A percentile compares a stretch with the other conserved stretches of the same genome.
Evolutionary conservation across 2,888 invertebrate species (phyloP).

Genomic region (Callimorpha dominula): DNA sequence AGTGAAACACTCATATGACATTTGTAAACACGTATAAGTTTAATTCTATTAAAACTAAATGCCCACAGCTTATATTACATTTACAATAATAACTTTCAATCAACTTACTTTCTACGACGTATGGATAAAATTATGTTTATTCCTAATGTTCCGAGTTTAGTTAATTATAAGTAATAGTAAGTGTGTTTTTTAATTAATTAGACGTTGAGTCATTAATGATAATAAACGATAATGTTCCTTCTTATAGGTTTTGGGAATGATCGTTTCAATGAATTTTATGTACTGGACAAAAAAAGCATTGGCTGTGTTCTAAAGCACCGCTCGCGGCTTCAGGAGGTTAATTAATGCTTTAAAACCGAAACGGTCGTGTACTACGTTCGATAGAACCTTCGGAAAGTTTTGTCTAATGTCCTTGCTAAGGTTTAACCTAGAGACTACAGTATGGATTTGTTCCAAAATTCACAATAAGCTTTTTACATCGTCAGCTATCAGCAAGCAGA

Average conservation of each 20-base stretch:
- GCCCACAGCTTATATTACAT: background rate
- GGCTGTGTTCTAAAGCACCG: too few relatives aligned
- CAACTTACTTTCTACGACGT: conserved; percentile 28
- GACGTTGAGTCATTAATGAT: conserved; percentile 42
- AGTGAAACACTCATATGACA: background rate
- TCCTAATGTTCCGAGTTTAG: conserved; percentile 35
- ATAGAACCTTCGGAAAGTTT: too few relatives aligned
- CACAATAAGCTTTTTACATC: too few relatives aligned
- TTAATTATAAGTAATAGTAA: conserved; percentile 41
- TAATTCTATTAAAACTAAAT: background rate
- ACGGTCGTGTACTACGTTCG: too few relatives aligned
- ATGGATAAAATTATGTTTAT: conserved; percentile 42
- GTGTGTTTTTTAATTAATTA: conserved; percentile 48
- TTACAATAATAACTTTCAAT: conserved; percentile 27
- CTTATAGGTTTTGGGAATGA: conserved; percentile 17
- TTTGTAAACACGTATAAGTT: background rate
- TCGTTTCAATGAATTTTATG: too few relatives aligned
- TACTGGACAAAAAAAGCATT: too few relatives aligned
- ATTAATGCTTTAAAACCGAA: too few relatives aligned
- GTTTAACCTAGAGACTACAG: too few relatives aligned
- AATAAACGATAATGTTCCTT: conserved; percentile 46
- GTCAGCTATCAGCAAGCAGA: too few relatives aligned
- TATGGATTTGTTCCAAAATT: too few relatives aligned
- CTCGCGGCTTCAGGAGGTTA: too few relatives aligned
- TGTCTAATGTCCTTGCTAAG: too few relatives aligned